These are phyloP conservation scores for Chromoteleia sp. DNA, from an alignment of 2,888 invertebrate genomes.

Conservation along the genomic window DNA sequence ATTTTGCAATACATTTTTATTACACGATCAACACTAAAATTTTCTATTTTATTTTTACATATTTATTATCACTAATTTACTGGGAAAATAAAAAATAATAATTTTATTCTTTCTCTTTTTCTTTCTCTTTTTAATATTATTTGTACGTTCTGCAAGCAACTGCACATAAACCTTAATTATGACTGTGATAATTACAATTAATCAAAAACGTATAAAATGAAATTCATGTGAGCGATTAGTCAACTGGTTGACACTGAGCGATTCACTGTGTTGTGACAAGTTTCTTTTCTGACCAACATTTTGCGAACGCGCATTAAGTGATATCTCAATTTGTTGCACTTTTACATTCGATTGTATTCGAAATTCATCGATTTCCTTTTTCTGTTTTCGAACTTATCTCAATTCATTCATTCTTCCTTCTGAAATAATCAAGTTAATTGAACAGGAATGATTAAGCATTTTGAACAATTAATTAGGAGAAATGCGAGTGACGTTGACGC, in stretches of 20 bases:
- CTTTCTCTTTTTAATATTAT: too few relatives aligned
- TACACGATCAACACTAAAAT: too few relatives aligned
- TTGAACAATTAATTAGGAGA: slow-evolving; percentile 18
- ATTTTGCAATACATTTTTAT: too few relatives aligned
- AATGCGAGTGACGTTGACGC: neutral
- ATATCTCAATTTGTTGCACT: slow-evolving; percentile 17
- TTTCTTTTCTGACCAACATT: slow-evolving; percentile 13
- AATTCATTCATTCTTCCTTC: neutral
- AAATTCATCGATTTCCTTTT: neutral
- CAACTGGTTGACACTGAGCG: neutral
- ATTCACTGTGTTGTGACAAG: neutral
- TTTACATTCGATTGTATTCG: neutral
- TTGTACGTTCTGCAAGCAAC: too few relatives aligned
- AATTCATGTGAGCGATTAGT: neutral
- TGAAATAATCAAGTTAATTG: slow-evolving; percentile 9
- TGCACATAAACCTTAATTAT: too few relatives aligned
- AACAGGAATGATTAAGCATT: slow-evolving; percentile 1
- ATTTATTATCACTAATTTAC: too few relatives aligned
- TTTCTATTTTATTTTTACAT: too few relatives aligned
- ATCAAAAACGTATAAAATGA: neutral
- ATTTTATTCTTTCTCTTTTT: too few relatives aligned
- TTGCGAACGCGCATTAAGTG: neutral
- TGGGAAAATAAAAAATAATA: too few relatives aligned
- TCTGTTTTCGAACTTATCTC: neutral
- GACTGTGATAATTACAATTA: too few relatives aligned